These are phyloP conservation scores for Lithobates sylvaticus DNA, from an alignment of 2,797 vertebrate genomes.

Conservation along the genomic window DNA sequence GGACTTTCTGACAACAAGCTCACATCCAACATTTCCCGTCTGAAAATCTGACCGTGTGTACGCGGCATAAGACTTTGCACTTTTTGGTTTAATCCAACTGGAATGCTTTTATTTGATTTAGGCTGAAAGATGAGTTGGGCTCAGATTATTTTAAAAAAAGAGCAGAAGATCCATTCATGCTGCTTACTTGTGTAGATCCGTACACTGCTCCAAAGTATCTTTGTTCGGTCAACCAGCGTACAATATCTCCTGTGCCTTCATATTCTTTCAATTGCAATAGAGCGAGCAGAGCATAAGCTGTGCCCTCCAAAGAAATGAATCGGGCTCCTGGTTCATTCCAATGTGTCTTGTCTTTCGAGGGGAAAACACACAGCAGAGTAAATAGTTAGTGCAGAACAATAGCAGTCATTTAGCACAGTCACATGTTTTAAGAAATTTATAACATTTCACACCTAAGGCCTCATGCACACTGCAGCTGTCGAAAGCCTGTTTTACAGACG, in stretches of 20 bases:
- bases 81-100: no score
- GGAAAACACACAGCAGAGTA: neutral
- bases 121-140: neutral
- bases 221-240: constrained; percentile 76
- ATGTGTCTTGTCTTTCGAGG: constrained; percentile 64
- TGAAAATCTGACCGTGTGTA: no score
- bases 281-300: constrained; percentile 79
- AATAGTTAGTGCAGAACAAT: neutral
- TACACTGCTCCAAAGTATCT: constrained; percentile 68
- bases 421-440: neutral
- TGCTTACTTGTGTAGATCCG: constrained; percentile 78
- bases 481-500: no score
- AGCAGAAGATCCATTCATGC: neutral
- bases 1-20: no score
- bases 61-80: no score
- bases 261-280: constrained; percentile 69
- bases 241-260: constrained; percentile 67
- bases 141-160: neutral
- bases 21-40: no score
- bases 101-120: neutral
- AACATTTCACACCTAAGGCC: neutral
- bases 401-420: neutral
- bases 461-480: no score
- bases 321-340: constrained; percentile 69
- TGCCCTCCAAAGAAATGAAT: constrained; percentile 76